phyloP scores from a whole-genome alignment of 1,140 invertebrate species.

The Trinorchestia longiramus region DNA sequence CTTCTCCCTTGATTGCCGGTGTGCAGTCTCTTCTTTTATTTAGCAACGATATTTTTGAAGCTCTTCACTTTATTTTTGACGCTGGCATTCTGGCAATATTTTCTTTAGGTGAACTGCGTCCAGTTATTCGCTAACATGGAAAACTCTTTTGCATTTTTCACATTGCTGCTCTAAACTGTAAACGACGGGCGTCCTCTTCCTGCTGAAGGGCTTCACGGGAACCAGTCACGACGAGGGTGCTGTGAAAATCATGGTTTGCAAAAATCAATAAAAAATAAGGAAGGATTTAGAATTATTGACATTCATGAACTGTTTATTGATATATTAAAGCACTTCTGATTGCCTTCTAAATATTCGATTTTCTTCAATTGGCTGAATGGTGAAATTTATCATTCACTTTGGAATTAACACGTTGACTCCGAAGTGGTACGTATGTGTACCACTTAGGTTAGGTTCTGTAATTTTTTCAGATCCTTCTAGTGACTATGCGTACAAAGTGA shows the following conservation, averaged over 20 bases:
- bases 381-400: neutral
- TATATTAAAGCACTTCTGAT: neutral
- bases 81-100: slow-evolving; percentile 29
- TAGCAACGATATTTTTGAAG: neutral
- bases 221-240: no score
- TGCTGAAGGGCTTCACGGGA: neutral
- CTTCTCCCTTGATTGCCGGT: neutral
- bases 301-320: neutral
- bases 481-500: no score
- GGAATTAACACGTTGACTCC: no score
- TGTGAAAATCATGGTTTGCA: neutral
- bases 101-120: slow-evolving; percentile 8
- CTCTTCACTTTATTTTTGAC: slow-evolving; percentile 28
- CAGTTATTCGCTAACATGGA: slow-evolving; percentile 52
- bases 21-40: neutral
- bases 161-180: slow-evolving; percentile 25
- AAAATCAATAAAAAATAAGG: neutral
- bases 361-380: neutral
- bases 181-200: neutral
- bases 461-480: no score
- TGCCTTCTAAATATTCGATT: neutral
- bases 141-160: slow-evolving; percentile 40
- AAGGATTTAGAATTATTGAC: neutral
- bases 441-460: no score
- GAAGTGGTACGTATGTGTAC: no score